Conservation (phyloP, 2,888 invertebrate genomes). For the Hemaris fuciformis region DNA sequence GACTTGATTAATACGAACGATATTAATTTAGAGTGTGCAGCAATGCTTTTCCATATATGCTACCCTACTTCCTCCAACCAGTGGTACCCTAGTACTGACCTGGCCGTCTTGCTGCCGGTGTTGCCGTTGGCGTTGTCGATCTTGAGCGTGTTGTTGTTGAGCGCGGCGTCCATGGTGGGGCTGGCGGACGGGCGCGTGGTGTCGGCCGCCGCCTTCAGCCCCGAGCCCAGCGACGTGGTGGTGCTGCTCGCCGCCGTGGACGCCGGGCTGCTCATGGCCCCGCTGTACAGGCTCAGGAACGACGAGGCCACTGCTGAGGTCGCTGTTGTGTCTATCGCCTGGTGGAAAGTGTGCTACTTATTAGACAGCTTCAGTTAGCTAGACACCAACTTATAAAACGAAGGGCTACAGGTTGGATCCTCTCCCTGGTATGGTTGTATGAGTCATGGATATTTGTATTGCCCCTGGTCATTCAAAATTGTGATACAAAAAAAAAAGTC, state of each 20-base stretch:
- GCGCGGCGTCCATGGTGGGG: conserved; percentile 61
- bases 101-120: conserved; percentile 73
- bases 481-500: no score
- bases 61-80: neutral
- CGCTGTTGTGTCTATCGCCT: conserved; percentile 83
- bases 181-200: conserved; percentile 63
- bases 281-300: conserved; percentile 77
- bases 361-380: no score
- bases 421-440: no score
- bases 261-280: conserved; percentile 71
- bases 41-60: no score
- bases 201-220: conserved; percentile 64
- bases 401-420: no score
- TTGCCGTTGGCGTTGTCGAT: conserved; percentile 74
- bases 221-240: conserved; percentile 50
- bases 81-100: conserved; percentile 40
- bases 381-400: no score
- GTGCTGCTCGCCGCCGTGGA: conserved; percentile 55
- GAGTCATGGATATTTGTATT: no score
- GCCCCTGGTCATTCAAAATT: no score
- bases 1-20: no score
- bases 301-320: conserved; percentile 78
- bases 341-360: no score
- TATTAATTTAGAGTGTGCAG: no score
- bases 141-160: conserved; percentile 73